Evolutionary conservation across 1,140 invertebrate genomes (phyloP), one percentile per base, ranked within the genome.

Genomic region (Zaprionus vittiger): DNA sequence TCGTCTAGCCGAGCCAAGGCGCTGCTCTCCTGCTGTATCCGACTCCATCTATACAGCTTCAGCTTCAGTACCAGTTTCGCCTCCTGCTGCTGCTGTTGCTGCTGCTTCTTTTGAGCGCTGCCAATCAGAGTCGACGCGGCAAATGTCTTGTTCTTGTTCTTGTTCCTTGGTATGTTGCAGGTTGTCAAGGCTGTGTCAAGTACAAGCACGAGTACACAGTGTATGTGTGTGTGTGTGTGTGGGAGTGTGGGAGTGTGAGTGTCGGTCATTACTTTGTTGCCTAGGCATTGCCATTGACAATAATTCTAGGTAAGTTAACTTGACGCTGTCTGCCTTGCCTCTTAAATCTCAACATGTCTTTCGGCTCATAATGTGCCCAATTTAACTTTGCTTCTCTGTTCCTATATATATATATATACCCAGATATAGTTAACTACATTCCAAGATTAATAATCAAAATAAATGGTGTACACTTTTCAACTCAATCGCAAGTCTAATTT

Each of bases 91-190:
- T 41, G 37, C 49, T 28, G 20, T 22, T 22, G 22, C 22, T 20
- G 20, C 38, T 65, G n/a, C 24, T 47, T 34, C 22, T 38, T 28
- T 22, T 14, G 63, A 77, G 63, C 65, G 81, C 81, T 89, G 83
- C 84, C 83, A 87, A 86, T 86, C 83, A 89, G 86, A 89, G 84
- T 57, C 84, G 84, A 76, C 55, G 73, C 73, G 73, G 77, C 83
- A 81, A 87, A 89, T 81, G 74, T 89, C 83, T 89, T 87, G 78
- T 87, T 83, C 81, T 89, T 81, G 62, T 80, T 84, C 83, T 84
- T 87, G 78, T 87, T 83, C 78, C 83, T 79, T 66, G 84, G 80
- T 74, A 75, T 87, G 84, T 84, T 75, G 72, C 81, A 83, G 83
- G 84, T 89, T 87, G 84, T 83, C 83, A 87, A 70, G 81, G 70